Base-by-base conservation (phyloP, 2,797 vertebrate species). In the Garrulus glandarius region DNA sequence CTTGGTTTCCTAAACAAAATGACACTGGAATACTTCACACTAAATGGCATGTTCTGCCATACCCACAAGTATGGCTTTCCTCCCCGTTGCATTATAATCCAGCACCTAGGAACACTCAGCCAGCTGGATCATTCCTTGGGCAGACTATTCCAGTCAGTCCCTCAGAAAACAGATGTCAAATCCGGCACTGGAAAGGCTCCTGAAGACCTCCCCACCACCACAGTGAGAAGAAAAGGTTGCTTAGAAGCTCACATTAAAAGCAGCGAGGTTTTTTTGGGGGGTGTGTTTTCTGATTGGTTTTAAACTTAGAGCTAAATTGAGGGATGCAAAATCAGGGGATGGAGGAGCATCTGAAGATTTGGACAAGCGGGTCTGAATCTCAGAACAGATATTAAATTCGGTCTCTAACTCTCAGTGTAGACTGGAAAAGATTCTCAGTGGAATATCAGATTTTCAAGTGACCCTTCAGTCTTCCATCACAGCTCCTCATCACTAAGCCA, bases 151-250 rank as follows among this genome's bases (percentile, higher is more conserved):
- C 77, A 59, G 29, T n/a, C 87, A 84, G 55, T 79, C 34, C 59
- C 82, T 93, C 88, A 95, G 88, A 94, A 97, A 95, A 92, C 85
- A 95, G 77, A 88, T 82, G 77, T 63, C 77, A 52, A 41, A 57
- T 63, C 63, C 22, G 0, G 39, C 19, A 16, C 6, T 82, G 77
- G 59, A 93, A 95, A 36, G 19, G n/a, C 23, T 82, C 34, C 32
- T 44, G 55, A 86, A 87, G 94, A 75, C 19, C 39, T 80, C 15
- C 29, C 27, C 29, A 13, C 6, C 26, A 23, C 10, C 34, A 12
- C 15, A 49, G 13, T 21, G 32, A 69, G 43, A 52, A 75, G 41
- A 88, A 52, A 53, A 34, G 2, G 9, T 64, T 7, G 1, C 61
- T 95, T 69, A 71, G 74, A 89, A 37, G n/a, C 61, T 75, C 86